Conservation (phyloP, 2,797 vertebrate genomes). For the Huso huso region DNA sequence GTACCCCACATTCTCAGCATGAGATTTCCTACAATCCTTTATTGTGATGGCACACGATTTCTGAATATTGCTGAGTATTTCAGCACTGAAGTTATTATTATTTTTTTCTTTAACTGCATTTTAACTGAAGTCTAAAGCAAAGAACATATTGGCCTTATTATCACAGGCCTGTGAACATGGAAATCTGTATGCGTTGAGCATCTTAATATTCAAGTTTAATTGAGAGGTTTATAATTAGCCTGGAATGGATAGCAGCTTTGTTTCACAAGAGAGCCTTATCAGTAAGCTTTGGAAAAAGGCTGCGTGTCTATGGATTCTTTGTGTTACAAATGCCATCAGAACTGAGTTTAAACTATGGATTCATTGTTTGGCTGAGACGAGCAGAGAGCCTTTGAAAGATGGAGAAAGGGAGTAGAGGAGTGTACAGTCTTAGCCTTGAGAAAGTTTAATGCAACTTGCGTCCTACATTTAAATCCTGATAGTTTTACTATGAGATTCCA, state of each 20-base stretch:
- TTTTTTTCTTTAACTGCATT: no score
- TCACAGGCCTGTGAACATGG: not conserved
- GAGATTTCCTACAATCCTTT: no score
- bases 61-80: no score
- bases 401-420: not conserved
- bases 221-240: slow-evolving; percentile 1
- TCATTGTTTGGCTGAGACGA: not conserved
- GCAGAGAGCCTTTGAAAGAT: not conserved
- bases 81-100: no score
- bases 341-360: not conserved
- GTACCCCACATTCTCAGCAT: no score
- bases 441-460: not conserved
- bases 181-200: not conserved
- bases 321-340: not conserved
- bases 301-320: slow-evolving; percentile 2
- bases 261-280: not conserved
- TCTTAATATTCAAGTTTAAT: slow-evolving; percentile 1
- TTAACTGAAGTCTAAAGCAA: no score
- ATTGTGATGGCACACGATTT: no score
- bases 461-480: not conserved
- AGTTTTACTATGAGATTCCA: no score
- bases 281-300: not conserved
- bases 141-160: no score
- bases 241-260: not conserved
- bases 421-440: not conserved